Evolutionary conservation across 2,797 vertebrate species (phyloP), one percentile per base, ranked within the genome.

Genomic region (Lutjanus argentimaculatus): DNA sequence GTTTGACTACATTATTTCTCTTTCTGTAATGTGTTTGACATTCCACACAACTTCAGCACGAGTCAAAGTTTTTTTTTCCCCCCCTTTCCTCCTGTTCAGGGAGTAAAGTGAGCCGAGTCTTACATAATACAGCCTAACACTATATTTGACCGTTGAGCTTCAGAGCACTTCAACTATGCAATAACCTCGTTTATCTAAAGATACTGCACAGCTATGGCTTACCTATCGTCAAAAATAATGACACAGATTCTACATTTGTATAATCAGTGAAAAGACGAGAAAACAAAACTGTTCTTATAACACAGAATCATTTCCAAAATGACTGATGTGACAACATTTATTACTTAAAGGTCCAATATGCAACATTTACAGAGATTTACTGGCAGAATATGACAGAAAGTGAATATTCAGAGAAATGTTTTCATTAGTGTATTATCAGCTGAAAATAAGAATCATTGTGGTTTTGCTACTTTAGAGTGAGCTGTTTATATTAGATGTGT

Each of bases 71-170:
- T n/a, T 42, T 59, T 78, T 55, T 22, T 10, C 16, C 30, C 6
- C 21, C n/a, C 40, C 40, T 43, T 80, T 43, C 10, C 56, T 17
- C 25, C 56, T 15, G 1, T 70, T 72, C 30, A 82, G 51, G 21
- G 55, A 70, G 84, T 85, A 83, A 90, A 75, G 40, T 49, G 75
- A 91, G 77, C 61, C 3, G n/a, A 30, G 62, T 10, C 61, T 94
- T 93, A 86, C 63, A 73, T 86, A 95, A 93, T 49, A 46, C 45
- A 76, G 73, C 66, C 80, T 53, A 67, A 85, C 65, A 75, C 72
- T 90, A 86, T 82, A 89, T 89, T 79, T 94, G 92, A 92, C 85
- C 71, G 52, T 88, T 92, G 92, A 90, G 84, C 89, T 83, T 84
- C 67, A 68, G 82, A 86, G 86, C 71, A 51, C 51, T 87, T 77